phyloP scores from a whole-genome alignment of 2,888 invertebrate species.

The Iselma pallidipennis region DNA sequence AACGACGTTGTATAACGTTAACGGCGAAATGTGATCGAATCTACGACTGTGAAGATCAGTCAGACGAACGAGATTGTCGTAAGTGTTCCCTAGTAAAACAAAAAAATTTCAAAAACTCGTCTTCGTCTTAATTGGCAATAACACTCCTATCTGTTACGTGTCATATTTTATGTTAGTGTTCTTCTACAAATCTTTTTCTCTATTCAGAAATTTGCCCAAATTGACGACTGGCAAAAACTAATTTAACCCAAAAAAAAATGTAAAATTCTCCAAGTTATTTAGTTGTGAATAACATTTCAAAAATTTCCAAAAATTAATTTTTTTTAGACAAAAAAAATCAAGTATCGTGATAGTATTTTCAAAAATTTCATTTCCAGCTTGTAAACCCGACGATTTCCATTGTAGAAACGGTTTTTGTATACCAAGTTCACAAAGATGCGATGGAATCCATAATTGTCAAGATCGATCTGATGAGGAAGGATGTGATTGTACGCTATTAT shows the following conservation, averaged over 20 bases:
- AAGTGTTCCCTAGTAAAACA: constrained; percentile 56
- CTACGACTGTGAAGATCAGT: constrained; percentile 69
- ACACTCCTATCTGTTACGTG: background rate
- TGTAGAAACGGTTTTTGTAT: constrained; percentile 66
- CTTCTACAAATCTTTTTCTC: background rate
- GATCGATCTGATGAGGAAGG: constrained; percentile 68
- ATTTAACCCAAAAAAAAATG: background rate
- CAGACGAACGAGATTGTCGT: constrained; percentile 72
- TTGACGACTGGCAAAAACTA: background rate
- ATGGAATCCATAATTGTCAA: constrained; percentile 62
- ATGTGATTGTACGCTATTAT: constrained; percentile 32
- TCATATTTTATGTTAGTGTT: constrained; percentile 1
- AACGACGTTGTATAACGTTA: constrained; percentile 69
- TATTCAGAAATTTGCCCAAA: background rate
- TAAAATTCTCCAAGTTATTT: constrained; percentile 3
- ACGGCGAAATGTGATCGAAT: constrained; percentile 73
- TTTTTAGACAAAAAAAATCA: background rate
- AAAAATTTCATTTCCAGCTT: constrained; percentile 45
- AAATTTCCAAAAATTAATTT: constrained; percentile 7
- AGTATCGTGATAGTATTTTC: constrained; percentile 12
- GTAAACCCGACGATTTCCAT: constrained; percentile 44
- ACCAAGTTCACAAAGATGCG: constrained; percentile 59
- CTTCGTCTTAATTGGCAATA: constrained; percentile 7
- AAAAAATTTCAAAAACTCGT: constrained; percentile 3
- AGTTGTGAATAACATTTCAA: constrained; percentile 7